Evolutionary conservation across 2,888 invertebrate species (phyloP), one percentile per base, ranked within the genome.

Genomic region (Pherbina coryleti): DNA sequence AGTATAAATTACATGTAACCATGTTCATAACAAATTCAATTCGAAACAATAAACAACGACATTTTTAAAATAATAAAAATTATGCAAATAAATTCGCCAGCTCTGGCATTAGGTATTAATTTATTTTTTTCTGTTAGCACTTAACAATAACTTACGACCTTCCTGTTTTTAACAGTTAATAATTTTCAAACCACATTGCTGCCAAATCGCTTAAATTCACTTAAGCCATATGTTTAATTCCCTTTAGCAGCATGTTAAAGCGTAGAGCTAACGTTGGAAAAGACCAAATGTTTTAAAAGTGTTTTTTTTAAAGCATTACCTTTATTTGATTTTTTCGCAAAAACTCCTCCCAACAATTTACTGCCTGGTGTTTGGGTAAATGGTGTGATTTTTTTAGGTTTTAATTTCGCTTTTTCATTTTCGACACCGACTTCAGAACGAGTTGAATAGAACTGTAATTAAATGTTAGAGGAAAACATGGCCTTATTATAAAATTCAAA

Each of bases 341-440:
- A 89, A n/a, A 90, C 85, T 55, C 90, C 90, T 51, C 89, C 88
- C 37, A 90, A 82, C 44, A 90, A 80, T 79, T 87, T 88, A 70
- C 80, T 88, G 49, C 86, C 85, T 0, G 87, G 85, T 3, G 86
- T 85, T 44, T 86, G 86, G 8, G 89, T 85, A 60, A 84, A 85
- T 5, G 85, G 84, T 49, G 88, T 88, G 51, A 85, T 80, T 84
- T 84, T 86, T 79, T 85, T 86, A 34, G 81, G 81, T 62, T 82
- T 81, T 55, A 14, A 77, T 82, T 82, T 81, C 1, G 79, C 67
- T 22, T 31, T 62, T 76, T 82, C 79, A 78, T 81, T 80, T 19
- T 76, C 69, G 1, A 34, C 66, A 25, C 31, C 78, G 64, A 80
- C 79, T 76, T 80, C 77, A 28, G 85, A 82, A 37, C 84, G 80